phyloP scores from a whole-genome alignment of 2,888 invertebrate species.

The Galerucella pusilla region DNA sequence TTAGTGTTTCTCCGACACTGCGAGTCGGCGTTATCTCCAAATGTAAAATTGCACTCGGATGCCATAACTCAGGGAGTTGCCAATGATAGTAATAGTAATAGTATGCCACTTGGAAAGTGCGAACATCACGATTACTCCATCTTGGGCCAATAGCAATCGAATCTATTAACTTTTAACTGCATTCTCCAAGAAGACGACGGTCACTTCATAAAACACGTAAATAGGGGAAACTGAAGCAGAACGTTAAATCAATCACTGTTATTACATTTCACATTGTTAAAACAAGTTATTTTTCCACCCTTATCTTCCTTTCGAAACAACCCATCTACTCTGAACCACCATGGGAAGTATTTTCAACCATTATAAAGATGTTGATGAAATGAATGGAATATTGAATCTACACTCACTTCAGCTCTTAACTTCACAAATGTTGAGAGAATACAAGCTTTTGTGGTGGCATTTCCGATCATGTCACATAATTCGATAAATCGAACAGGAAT shows the following conservation, averaged over 20 bases:
- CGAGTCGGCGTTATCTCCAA: conserved; percentile 46
- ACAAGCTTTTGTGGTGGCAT: no score
- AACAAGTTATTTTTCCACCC: background rate
- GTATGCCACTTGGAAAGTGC: conserved; percentile 53
- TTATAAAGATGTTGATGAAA: no score
- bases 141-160: conserved; percentile 44
- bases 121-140: conserved; percentile 53
- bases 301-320: background rate
- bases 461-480: no score
- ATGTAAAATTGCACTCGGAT: conserved; percentile 46
- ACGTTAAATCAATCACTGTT: background rate
- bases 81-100: conserved; percentile 47
- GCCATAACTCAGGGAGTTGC: conserved; percentile 50
- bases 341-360: background rate
- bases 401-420: no score
- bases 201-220: conserved; percentile 49
- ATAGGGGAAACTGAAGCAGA: conserved; percentile 8
- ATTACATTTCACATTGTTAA: background rate
- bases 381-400: no score
- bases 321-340: background rate
- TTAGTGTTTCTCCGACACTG: conserved; percentile 16
- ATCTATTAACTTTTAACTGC: conserved; percentile 51
- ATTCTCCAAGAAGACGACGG: conserved; percentile 41
- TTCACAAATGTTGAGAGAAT: no score
- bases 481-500: no score